A percentile compares a stretch with the other conserved stretches of the same genome.
Conservation (phyloP, 2,797 vertebrate species). For the Myotis planiceps region DNA sequence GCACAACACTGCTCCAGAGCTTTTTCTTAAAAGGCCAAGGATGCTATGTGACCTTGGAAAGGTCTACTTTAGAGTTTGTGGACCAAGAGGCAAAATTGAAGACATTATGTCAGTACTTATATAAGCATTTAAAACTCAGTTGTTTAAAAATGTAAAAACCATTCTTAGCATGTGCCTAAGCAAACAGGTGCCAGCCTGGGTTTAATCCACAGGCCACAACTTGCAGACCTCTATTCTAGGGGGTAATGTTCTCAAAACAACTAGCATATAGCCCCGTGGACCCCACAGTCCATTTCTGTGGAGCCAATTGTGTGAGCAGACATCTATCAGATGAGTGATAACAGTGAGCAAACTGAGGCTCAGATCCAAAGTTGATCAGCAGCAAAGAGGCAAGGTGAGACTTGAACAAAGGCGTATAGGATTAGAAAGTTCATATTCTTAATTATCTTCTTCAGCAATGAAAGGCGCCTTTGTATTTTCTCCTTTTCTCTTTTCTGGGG, state of each 20-base stretch:
- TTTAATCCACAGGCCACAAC: not conserved
- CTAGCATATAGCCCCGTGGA: fast-evolving
- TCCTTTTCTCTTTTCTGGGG: not conserved
- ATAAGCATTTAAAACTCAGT: not conserved
- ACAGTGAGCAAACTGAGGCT: not conserved
- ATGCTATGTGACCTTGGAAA: not conserved
- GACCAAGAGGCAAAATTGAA: not conserved
- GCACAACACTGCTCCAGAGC: not conserved
- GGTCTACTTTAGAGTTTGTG: not conserved
- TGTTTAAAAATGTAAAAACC: not conserved
- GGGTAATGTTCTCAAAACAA: not conserved
- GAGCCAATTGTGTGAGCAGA: not conserved
- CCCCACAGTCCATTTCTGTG: not conserved
- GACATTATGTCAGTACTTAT: not conserved
- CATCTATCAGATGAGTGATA: fast-evolving
- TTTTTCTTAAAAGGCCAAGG: not conserved
- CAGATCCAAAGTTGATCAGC: not conserved
- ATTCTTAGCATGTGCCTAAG: not conserved
- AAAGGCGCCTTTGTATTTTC: not conserved
- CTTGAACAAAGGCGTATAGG: fast-evolving
- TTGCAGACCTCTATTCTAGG: not conserved
- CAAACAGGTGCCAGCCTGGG: not conserved
- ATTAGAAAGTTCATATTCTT: not conserved
- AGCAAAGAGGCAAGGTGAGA: not conserved
- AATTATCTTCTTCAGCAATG: fast-evolving